Conservation (phyloP, 2,113 vertebrate genomes). For the Porphyrio hochstetteri region DNA sequence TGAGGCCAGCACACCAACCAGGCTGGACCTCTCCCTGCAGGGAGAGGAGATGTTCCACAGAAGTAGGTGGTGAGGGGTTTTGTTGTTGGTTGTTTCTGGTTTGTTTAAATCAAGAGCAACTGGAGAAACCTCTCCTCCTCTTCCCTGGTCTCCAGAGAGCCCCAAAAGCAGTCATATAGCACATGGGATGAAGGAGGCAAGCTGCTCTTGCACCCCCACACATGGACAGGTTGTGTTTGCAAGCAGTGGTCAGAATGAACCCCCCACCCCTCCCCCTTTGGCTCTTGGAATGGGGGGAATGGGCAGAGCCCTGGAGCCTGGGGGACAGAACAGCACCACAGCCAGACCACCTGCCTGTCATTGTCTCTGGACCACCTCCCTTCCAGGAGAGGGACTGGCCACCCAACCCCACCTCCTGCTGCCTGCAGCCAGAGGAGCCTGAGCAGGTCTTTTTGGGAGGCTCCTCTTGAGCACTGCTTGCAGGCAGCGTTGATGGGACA, state of each 20-base stretch:
- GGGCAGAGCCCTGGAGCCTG: background rate
- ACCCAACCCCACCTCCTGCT: background rate
- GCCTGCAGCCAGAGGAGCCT: background rate
- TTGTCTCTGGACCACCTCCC: constrained; percentile 43
- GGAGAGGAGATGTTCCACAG: background rate
- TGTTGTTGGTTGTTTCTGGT: background rate
- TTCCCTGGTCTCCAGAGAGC: constrained; percentile 3
- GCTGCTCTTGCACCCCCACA: constrained; percentile 4
- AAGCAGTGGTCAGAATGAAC: constrained; percentile 48
- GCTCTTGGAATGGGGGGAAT: background rate
- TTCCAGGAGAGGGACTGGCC: background rate
- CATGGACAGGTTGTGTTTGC: constrained; percentile 2
- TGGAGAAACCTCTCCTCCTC: constrained; percentile 47
- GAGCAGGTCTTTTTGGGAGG: background rate
- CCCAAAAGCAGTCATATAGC: constrained; percentile 23
- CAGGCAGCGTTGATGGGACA: constrained; percentile 35
- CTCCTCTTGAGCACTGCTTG: constrained; percentile 64
- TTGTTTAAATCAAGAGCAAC: background rate
- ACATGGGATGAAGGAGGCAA: constrained; percentile 53
- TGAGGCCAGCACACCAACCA: background rate
- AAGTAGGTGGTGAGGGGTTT: background rate
- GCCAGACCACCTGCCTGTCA: constrained; percentile 36
- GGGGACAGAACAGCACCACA: constrained; percentile 35
- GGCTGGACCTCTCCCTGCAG: background rate
- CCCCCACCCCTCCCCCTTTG: background rate